These are phyloP conservation scores for Anodontia alba DNA, from an alignment of 2,888 invertebrate genomes.

Conservation along the genomic window DNA sequence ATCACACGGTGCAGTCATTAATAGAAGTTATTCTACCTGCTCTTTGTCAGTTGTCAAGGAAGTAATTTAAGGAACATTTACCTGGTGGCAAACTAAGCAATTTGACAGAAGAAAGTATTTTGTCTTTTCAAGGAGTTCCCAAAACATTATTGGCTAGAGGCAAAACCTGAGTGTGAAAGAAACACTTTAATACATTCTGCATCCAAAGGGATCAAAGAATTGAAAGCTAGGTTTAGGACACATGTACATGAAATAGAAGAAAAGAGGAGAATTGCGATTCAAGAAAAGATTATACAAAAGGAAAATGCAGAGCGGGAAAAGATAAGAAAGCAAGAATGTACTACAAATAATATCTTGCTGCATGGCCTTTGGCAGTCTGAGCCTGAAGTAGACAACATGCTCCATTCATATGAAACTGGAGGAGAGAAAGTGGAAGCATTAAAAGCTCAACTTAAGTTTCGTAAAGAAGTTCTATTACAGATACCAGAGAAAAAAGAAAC, in stretches of 20 bases:
- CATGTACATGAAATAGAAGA: slow-evolving; percentile 17
- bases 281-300: slow-evolving; percentile 25
- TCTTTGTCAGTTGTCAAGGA: slow-evolving; percentile 14
- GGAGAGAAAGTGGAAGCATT: slow-evolving; percentile 12
- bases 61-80: slow-evolving; percentile 25
- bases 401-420: background rate
- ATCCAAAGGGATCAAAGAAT: background rate
- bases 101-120: background rate
- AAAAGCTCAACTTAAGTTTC: slow-evolving; percentile 28
- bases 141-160: slow-evolving; percentile 40
- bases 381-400: slow-evolving; percentile 24
- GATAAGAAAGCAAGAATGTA: slow-evolving; percentile 1
- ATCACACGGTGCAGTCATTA: background rate
- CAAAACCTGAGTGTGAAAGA: slow-evolving; percentile 1
- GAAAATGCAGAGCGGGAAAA: background rate
- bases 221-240: slow-evolving; percentile 1
- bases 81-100: slow-evolving; percentile 22
- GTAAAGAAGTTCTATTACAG: slow-evolving; percentile 25
- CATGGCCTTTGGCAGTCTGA: slow-evolving; percentile 30
- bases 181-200: background rate
- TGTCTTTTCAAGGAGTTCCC: slow-evolving; percentile 21
- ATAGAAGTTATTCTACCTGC: slow-evolving; percentile 28
- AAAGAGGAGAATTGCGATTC: background rate
- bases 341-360: slow-evolving; percentile 22
- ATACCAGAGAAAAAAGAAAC: background rate